These are phyloP conservation scores for Oostethus manadensis DNA, from an alignment of 2,113 vertebrate species.

Conservation along the genomic window DNA sequence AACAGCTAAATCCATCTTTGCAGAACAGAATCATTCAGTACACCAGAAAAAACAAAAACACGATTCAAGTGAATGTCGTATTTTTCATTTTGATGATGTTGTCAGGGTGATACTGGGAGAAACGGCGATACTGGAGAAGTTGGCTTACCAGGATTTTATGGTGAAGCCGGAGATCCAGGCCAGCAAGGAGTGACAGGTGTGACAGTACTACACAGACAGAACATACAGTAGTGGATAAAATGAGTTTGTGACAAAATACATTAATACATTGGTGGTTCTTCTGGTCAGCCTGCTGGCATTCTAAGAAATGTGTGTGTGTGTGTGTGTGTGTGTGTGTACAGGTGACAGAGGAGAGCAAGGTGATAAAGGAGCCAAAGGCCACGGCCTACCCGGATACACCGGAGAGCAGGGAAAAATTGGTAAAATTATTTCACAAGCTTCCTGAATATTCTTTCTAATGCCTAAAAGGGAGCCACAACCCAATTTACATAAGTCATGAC, in stretches of 20 bases:
- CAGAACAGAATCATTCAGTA: slow-evolving; percentile 6
- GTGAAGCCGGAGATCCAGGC: slow-evolving; percentile 70
- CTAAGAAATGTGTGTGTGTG: slow-evolving; percentile 4
- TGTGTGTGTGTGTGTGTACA: slow-evolving; percentile 38
- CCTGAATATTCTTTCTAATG: neutral
- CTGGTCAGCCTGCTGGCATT: slow-evolving; percentile 3
- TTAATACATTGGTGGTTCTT: slow-evolving; percentile 2
- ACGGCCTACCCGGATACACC: slow-evolving; percentile 55
- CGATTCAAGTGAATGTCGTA: slow-evolving; percentile 20
- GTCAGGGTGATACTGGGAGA: slow-evolving; percentile 68
- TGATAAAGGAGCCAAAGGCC: slow-evolving; percentile 59
- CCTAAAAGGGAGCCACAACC: no score
- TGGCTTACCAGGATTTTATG: slow-evolving; percentile 70
- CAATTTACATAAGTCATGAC: no score
- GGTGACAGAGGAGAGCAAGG: slow-evolving; percentile 64
- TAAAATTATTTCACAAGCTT: slow-evolving; percentile 27
- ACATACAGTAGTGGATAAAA: neutral
- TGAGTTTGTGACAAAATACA: neutral
- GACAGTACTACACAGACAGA: slow-evolving; percentile 21
- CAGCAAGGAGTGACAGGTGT: slow-evolving; percentile 65
- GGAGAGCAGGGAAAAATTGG: slow-evolving; percentile 62
- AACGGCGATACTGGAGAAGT: slow-evolving; percentile 67
- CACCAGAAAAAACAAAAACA: slow-evolving; percentile 5
- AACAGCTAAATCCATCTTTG: slow-evolving; percentile 18
- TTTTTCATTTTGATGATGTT: slow-evolving; percentile 39